Conservation (phyloP, 2,888 invertebrate species). For the Oligia fasciuncula region DNA sequence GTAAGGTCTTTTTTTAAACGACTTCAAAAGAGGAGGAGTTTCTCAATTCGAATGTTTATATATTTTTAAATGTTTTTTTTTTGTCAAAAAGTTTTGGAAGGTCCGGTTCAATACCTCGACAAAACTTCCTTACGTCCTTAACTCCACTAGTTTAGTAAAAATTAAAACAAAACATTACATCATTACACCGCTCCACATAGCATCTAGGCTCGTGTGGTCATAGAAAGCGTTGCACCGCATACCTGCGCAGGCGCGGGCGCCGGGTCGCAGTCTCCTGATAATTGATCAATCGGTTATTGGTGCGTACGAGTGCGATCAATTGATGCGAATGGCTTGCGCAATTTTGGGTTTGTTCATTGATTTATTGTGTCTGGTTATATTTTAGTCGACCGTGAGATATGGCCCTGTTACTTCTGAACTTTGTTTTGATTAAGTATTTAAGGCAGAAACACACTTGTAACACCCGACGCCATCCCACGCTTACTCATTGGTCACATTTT, state of each 20-base stretch:
- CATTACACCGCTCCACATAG: conserved; percentile 76
- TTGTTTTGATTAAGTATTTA: background rate
- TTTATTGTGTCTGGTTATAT: background rate
- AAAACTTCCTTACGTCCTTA: background rate
- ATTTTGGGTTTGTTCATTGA: conserved; percentile 13
- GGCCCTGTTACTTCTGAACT: too few species aligned
- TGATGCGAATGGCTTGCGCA: conserved; percentile 41
- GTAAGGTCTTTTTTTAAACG: too few species aligned
- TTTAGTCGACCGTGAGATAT: background rate
- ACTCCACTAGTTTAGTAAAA: background rate
- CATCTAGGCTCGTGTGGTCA: conserved; percentile 70
- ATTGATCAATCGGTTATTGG: conserved; percentile 72
- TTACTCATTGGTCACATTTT: too few species aligned
- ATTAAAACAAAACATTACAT: conserved; percentile 67
- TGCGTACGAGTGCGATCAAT: conserved; percentile 61
- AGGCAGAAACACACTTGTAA: too few species aligned
- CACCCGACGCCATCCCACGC: too few species aligned
- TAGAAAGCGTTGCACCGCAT: conserved; percentile 76
- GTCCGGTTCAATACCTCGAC: background rate
- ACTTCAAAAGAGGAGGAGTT: too few species aligned
- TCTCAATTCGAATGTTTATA: too few species aligned
- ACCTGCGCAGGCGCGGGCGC: conserved; percentile 59
- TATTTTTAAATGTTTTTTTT: too few species aligned
- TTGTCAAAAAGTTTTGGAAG: background rate
- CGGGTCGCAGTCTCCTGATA: conserved; percentile 61